Percentiles rank a stretch among this genome's conserved stretches.
These are phyloP conservation scores for Diadumene lineata DNA, from an alignment of 92 coral and sea anemone species.

Conservation along the genomic window DNA sequence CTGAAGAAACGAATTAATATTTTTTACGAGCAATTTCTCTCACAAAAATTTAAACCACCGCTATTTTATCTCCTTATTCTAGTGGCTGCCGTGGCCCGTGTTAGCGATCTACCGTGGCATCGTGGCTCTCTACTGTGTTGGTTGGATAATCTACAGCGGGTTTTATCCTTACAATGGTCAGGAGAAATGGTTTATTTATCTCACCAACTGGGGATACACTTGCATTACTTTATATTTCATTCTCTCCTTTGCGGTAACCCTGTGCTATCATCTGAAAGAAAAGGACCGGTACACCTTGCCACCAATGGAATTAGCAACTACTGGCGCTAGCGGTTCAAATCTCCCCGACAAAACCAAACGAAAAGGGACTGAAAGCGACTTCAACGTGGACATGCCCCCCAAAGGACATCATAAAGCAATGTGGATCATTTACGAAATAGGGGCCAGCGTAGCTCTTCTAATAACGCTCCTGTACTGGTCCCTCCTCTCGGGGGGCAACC, in stretches of 20 bases:
- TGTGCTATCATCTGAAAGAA: constrained; percentile 37
- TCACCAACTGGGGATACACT: constrained; percentile 88
- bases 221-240: constrained; percentile 62
- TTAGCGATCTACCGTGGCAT: constrained; percentile 60
- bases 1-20: too few species aligned
- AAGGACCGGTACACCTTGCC: too few species aligned
- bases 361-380: constrained; percentile 4
- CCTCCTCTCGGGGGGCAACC: constrained; percentile 36
- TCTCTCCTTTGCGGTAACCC: constrained; percentile 54
- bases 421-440: constrained; percentile 73
- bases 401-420: constrained; percentile 75
- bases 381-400: constrained; percentile 7
- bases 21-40: too few species aligned
- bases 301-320: too few species aligned
- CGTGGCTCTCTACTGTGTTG: constrained; percentile 69
- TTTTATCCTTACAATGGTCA: constrained; percentile 58
- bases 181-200: constrained; percentile 86
- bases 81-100: constrained; percentile 64
- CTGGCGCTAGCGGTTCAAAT: too few species aligned
- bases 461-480: constrained; percentile 72
- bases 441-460: constrained; percentile 54
- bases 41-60: too few species aligned
- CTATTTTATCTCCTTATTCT: neutral
- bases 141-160: constrained; percentile 86
- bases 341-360: too few species aligned